phyloP scores from a whole-genome alignment of 2,113 vertebrate species.

The Sebastes schlegelii region DNA sequence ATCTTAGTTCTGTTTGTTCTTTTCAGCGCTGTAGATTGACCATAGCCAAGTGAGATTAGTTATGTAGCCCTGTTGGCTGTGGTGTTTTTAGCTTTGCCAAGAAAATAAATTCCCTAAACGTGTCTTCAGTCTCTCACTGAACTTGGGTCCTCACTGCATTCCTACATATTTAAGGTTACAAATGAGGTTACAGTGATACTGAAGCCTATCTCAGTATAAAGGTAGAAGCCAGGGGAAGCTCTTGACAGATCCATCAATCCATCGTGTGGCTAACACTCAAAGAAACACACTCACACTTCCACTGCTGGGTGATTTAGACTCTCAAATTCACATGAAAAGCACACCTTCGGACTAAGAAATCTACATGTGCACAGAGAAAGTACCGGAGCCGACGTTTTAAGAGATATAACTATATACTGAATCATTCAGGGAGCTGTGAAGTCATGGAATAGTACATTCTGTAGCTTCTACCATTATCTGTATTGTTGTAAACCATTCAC shows the following conservation, averaged over 20 bases:
- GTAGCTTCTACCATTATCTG: constrained; percentile 1
- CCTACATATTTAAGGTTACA: too few species aligned
- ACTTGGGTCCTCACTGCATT: too few species aligned
- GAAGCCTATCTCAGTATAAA: too few species aligned
- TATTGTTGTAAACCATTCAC: not conserved
- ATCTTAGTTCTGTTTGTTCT: too few species aligned
- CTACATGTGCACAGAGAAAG: not conserved
- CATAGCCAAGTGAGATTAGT: too few species aligned
- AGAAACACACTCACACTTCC: not conserved
- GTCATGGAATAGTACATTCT: constrained; percentile 19
- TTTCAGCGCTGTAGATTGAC: too few species aligned
- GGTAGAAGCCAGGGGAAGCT: too few species aligned
- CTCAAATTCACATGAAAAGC: constrained; percentile 7
- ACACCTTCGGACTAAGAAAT: not conserved
- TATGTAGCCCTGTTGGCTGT: too few species aligned
- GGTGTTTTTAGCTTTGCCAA: too few species aligned
- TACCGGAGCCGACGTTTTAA: constrained; percentile 20
- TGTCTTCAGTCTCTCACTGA: too few species aligned
- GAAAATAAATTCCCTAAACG: too few species aligned
- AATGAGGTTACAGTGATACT: too few species aligned
- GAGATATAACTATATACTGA: not conserved
- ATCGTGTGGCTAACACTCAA: not conserved
- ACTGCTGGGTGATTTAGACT: not conserved
- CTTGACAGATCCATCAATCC: not conserved
- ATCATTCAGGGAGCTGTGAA: constrained; percentile 4